Base-by-base conservation (phyloP, 1,140 invertebrate genomes). In the Diabrotica undecimpunctata region DNA sequence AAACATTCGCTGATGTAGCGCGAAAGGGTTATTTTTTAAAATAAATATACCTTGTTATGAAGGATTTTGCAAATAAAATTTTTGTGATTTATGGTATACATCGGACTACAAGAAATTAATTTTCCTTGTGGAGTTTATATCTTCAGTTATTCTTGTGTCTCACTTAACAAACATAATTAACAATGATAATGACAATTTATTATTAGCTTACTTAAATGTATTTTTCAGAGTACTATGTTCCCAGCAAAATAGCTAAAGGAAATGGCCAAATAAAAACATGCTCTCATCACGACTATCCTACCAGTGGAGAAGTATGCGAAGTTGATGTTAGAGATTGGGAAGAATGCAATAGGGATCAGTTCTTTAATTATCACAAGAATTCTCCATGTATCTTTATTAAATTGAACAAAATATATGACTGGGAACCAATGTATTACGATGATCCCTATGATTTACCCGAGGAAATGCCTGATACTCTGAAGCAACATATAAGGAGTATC, bases 301-400 rank as follows among this genome's bases (percentile, higher is more conserved):
- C 71, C 35, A 76, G 79, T 10, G 83, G 82, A 9, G 81, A 87
- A 76, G 85, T 87, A 36, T 89, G 87, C 71, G 79, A 82, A 53
- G 83, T 88, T 13, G 82, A 87, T 38, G 78, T 84, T 51, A 84
- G 87, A 69, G 81, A 85, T 41, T 89, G 86, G 81, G 78, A 81
- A 38, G 83, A 86, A 7, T 93, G 91, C 77, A 91, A 85, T 62
- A 77, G 83, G 59, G 85, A 87, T 41, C 88, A 91, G 66, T 83
- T 86, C 73, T 95, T 87, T 73, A 91, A 92, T 73, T 95, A 90
- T 76, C 85, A 88, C 54, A 81, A 82, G 65, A 86, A 85, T n/a
- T 81, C 84, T 9, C 87, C 87, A 0, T 89, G 87, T 70, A 81
- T 89, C 61, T 82, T 88, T 64, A 75, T 89, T 38, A 89, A 89